Evolutionary conservation across 1,140 invertebrate species (phyloP).

Genomic region (Pachypeltis micranthus): DNA sequence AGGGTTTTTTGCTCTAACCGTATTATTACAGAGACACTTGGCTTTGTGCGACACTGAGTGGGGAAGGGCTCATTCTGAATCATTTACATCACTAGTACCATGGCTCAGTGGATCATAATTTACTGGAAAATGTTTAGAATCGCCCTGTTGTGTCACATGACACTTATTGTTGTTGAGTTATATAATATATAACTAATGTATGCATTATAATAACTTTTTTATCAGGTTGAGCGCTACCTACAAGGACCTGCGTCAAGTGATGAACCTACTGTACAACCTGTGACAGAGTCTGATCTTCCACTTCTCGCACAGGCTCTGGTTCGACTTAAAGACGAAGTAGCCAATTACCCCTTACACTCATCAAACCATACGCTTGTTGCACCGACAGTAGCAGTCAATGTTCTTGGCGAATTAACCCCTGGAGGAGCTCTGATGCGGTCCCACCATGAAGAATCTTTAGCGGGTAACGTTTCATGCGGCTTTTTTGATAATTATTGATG

Average conservation of each 20-base stretch:
- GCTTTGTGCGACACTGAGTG: too few relatives aligned
- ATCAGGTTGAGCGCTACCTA: constrained; percentile 67
- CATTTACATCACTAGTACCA: too few relatives aligned
- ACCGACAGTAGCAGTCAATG: constrained; percentile 14
- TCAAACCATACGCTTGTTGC: constrained; percentile 3
- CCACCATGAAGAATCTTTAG: constrained; percentile 51
- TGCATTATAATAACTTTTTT: too few relatives aligned
- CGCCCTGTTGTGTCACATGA: too few relatives aligned
- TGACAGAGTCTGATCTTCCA: constrained; percentile 22
- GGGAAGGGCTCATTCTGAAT: too few relatives aligned
- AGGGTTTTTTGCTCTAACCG: too few relatives aligned
- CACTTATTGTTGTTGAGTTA: too few relatives aligned
- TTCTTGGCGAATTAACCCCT: constrained; percentile 70
- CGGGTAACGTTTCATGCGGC: constrained; percentile 60
- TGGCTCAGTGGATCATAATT: too few relatives aligned
- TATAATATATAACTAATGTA: too few relatives aligned
- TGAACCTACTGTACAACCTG: constrained; percentile 29
- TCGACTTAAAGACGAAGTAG: constrained; percentile 34
- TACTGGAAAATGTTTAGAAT: too few relatives aligned
- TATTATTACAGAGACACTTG: too few relatives aligned
- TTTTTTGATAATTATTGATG: too few relatives aligned
- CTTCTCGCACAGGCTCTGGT: constrained; percentile 18
- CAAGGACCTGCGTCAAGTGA: constrained; percentile 52
- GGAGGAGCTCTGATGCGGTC: constrained; percentile 84
- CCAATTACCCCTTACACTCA: constrained; percentile 26